Percentiles rank a stretch among this genome's conserved stretches.
Evolutionary conservation across 2,888 invertebrate species (phyloP).

Genomic region (Rotaria sp.): DNA sequence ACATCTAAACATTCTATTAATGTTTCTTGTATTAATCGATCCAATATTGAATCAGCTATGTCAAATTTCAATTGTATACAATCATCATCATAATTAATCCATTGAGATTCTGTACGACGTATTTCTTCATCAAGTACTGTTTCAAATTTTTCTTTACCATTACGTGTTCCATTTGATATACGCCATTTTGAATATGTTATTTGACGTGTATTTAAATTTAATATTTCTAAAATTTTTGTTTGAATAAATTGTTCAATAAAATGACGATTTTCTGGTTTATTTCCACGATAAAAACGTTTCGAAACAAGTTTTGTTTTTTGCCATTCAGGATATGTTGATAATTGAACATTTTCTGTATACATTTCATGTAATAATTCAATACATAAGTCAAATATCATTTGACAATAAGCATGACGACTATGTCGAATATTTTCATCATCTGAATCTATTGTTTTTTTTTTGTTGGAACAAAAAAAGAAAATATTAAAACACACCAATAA

Average conservation of each 20-base stretch:
- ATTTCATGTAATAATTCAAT: not conserved
- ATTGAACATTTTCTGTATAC: not conserved
- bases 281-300: not conserved
- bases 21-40: constrained; percentile 60
- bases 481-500: not conserved
- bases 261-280: not conserved
- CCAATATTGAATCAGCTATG: constrained; percentile 61
- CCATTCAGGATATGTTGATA: not conserved
- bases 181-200: not conserved
- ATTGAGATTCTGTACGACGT: constrained; percentile 67
- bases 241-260: not conserved
- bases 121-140: constrained; percentile 57
- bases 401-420: constrained; percentile 1
- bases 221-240: not conserved
- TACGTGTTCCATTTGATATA: not conserved
- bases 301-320: not conserved
- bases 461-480: not conserved
- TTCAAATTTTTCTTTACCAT: not conserved
- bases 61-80: constrained; percentile 64
- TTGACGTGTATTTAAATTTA: not conserved
- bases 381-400: constrained; percentile 14
- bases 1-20: not conserved
- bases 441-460: not conserved
- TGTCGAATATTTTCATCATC: not conserved
- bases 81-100: constrained; percentile 69